phyloP scores from a whole-genome alignment of 2,113 vertebrate genomes.

The Scopus umbretta region DNA sequence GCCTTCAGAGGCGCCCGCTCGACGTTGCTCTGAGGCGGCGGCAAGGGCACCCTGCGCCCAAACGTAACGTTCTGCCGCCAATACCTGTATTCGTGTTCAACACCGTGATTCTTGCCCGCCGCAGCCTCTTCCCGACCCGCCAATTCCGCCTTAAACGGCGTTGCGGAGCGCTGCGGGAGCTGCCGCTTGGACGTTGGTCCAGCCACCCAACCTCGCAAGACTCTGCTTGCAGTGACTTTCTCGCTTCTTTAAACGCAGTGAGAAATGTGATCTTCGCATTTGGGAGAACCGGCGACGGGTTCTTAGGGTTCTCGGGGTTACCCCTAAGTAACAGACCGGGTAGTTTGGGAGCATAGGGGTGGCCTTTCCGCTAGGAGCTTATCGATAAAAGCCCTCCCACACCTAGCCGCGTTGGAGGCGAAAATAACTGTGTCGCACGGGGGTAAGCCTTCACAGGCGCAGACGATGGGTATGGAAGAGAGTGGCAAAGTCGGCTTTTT shows the following conservation, averaged over 20 bases:
- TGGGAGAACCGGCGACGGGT: background rate
- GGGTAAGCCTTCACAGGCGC: too few species aligned
- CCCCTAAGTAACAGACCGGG: too few species aligned
- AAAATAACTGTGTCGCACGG: rapidly evolving
- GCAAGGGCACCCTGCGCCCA: background rate
- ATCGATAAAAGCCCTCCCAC: background rate
- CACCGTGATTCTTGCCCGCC: rapidly evolving
- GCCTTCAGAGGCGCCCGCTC: background rate
- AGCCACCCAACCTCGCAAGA: rapidly evolving
- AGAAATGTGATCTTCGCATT: background rate
- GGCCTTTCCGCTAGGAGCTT: background rate
- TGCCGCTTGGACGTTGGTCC: background rate
- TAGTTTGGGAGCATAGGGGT: rapidly evolving
- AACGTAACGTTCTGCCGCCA: rapidly evolving
- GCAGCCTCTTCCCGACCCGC: rapidly evolving
- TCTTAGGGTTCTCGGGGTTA: too few species aligned
- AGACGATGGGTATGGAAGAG: background rate
- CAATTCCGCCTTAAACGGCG: rapidly evolving
- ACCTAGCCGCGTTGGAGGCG: background rate
- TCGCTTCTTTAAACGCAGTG: rapidly evolving
- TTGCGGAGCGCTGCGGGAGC: background rate
- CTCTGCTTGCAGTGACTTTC: background rate
- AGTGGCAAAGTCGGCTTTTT: background rate
- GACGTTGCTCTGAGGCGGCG: background rate
- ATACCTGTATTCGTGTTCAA: rapidly evolving